Evolutionary conservation across 2,888 invertebrate species (phyloP), one percentile per base, ranked within the genome.

Genomic region (Drepana falcataria): DNA sequence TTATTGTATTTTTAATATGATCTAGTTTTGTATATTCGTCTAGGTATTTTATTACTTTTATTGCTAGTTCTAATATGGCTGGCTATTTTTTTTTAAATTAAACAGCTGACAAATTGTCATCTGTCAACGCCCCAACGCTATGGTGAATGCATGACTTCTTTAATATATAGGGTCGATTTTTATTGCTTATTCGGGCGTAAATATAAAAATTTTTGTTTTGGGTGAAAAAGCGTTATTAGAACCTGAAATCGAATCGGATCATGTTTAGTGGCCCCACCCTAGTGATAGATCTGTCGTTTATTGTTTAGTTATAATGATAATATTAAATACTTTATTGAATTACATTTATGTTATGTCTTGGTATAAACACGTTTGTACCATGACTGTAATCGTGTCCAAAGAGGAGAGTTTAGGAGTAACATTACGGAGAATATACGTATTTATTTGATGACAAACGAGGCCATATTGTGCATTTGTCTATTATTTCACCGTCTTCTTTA

Each of bases 311-410:
- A 54, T 55, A 55, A 55, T 65, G 61, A n/a, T 69, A 61, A 63
- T 64, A n/a, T n/a, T n/a, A n/a, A n/a, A n/a, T n/a, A n/a, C n/a
- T n/a, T n/a, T n/a, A n/a, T n/a, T n/a, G n/a, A n/a, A n/a, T n/a
- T n/a, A n/a, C n/a, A n/a, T n/a, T n/a, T n/a, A n/a, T n/a, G n/a
- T n/a, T n/a, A n/a, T 63, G 66, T 64, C 63, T 65, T 57, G 63
- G 59, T 64, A 64, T 69, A 69, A 77, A 74, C 75, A 70, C 77
- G 59, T 64, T 55, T 75, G 68, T 85, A 81, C 87, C 83, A 82
- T n/a, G 81, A 79, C 68, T 67, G 69, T 75, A 78, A 85, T 79
- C 81, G 73, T 84, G 87, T 89, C 89, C 88, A 89, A 89, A 89
- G 89, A 87, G 72, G 71, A 63, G 63, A 5, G 40, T 34, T 4